Base-by-base conservation (phyloP, 2,888 invertebrate species). In the Clistopyga incitator region DNA sequence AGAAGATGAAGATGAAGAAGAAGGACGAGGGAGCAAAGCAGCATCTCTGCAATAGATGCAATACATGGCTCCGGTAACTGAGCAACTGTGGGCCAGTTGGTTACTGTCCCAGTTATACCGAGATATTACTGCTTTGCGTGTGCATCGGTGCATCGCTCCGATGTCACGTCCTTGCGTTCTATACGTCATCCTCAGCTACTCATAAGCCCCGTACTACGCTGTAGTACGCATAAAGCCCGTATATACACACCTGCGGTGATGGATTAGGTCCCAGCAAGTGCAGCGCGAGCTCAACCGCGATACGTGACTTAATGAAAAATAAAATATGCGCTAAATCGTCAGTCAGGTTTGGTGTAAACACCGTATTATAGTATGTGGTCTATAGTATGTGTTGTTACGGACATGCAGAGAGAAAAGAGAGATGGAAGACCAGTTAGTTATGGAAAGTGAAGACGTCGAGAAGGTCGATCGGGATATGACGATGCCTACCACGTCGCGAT, bases 51-150 rank as follows among this genome's bases (percentile, higher is more conserved):
- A 78, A 84, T 77, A 80, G 65, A 56, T 81, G 67, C 56, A 78
- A 81, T 78, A 78, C 29, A n/a, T 50, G 54, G 61, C 54, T 52
- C 23, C 13, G 56, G 65, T 34, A 45, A 59, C 65, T 6, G 54
- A 52, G 42, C 47, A 52, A 29, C 70, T 82, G 64, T 75, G 78
- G 81, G 84, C 84, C 78, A 84, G 81, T 84, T 64, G 71, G 84
- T 84, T 71, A 65, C 84, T 81, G 84, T 84, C 84, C 84, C 84
- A 84, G 81, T 84, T 84, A 81, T 84, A 74, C 72, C 61, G 42
- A 76, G 80, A 78, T 78, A 81, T 84, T 81, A 84, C 78, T 29
- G 67, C 81, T 81, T 81, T 67, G 78, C 81, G 75, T 78, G 84
- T 20, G 68, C 75, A 84, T 81, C 81, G 56, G 77, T 72, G 84